Conservation (phyloP, 2,888 invertebrate genomes). For the Tortrix viridana region DNA sequence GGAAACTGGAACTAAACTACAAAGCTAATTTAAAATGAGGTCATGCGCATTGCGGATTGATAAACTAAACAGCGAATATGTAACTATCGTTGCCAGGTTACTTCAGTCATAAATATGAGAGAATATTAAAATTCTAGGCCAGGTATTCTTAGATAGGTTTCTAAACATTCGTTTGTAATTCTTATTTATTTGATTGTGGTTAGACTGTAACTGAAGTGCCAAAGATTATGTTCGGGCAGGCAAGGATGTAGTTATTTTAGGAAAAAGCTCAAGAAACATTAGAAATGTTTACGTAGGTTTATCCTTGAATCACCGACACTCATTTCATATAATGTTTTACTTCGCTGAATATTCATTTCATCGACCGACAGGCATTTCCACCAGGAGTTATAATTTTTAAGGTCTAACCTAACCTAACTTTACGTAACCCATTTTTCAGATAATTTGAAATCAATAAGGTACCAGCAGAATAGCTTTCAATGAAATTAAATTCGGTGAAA, state of each 20-base stretch:
- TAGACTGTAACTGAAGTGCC: conserved; percentile 9
- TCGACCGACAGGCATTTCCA: too few species aligned
- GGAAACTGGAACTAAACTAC: neutral
- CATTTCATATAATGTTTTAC: too few species aligned
- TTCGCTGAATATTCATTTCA: too few species aligned
- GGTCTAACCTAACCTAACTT: too few species aligned
- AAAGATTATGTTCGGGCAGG: conserved; percentile 14
- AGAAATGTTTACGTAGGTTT: too few species aligned
- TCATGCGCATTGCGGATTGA: conserved; percentile 18
- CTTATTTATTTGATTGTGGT: conserved; percentile 26
- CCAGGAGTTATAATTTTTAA: too few species aligned
- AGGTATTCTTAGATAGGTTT: conserved; percentile 25
- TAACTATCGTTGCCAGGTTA: conserved; percentile 21
- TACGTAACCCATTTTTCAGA: too few species aligned
- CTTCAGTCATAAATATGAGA: conserved; percentile 22
- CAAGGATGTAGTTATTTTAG: neutral
- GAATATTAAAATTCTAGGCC: conserved; percentile 36
- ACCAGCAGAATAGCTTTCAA: too few species aligned
- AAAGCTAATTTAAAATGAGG: conserved; percentile 19
- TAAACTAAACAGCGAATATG: conserved; percentile 23
- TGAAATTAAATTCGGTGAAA: too few species aligned
- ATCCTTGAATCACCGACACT: too few species aligned
- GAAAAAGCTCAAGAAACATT: neutral
- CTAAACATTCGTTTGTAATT: conserved; percentile 20
- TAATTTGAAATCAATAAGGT: too few species aligned